These are phyloP conservation scores for Scytalopus superciliaris DNA, from an alignment of 2,113 vertebrate genomes.

Conservation along the genomic window DNA sequence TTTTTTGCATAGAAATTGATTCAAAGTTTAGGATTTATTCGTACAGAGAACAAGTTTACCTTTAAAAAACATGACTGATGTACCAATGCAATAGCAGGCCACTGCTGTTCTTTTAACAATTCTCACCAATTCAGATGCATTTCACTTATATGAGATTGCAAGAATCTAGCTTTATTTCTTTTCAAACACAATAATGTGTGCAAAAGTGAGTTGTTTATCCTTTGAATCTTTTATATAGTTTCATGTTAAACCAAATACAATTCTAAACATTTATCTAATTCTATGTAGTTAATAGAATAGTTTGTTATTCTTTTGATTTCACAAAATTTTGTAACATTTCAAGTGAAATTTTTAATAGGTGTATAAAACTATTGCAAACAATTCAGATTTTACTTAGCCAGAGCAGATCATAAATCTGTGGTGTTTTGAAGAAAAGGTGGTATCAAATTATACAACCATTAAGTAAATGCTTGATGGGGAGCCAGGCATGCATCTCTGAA, in stretches of 20 bases:
- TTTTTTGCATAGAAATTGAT: background rate
- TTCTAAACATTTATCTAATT: background rate
- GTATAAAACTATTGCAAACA: background rate
- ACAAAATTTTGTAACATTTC: background rate
- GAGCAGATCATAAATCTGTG: background rate
- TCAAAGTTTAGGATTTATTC: background rate
- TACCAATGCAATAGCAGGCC: background rate
- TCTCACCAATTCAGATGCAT: background rate
- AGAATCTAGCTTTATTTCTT: background rate
- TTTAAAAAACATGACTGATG: background rate
- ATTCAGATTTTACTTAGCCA: background rate
- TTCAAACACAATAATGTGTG: background rate
- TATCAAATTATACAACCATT: background rate
- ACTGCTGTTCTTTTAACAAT: background rate
- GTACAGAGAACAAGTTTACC: background rate
- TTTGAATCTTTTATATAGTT: background rate
- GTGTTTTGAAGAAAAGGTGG: background rate
- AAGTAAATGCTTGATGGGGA: background rate
- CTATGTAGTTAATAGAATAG: background rate
- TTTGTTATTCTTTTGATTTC: background rate
- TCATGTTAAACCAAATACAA: background rate
- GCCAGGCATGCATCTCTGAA: background rate
- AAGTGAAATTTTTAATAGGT: background rate
- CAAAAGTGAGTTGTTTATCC: background rate
- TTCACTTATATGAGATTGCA: background rate